phyloP scores from a whole-genome alignment of 2,113 vertebrate species.

The Hemiprocne comata region DNA sequence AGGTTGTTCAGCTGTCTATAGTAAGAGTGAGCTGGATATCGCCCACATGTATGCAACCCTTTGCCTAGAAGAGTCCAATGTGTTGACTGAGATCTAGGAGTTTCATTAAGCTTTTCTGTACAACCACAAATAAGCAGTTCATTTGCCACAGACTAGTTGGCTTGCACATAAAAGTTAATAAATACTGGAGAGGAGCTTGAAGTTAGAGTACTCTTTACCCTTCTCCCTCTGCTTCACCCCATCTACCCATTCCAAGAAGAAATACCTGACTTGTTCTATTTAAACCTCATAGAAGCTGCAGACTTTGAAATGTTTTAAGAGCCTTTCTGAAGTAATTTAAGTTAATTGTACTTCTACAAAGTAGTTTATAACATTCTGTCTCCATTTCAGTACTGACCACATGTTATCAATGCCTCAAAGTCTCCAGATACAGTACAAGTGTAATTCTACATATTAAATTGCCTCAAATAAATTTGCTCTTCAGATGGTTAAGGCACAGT shows the following conservation, averaged over 20 bases:
- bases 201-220: neutral
- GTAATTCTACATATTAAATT: neutral
- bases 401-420: neutral
- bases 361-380: neutral
- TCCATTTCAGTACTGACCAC: neutral
- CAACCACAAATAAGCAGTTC: neutral
- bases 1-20: neutral
- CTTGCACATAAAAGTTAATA: neutral
- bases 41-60: neutral
- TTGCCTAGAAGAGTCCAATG: neutral
- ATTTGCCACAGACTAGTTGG: neutral
- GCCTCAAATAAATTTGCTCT: neutral
- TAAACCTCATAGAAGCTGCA: neutral
- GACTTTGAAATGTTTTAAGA: neutral
- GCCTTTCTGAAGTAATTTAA: slow-evolving; percentile 3
- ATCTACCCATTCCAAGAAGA: neutral
- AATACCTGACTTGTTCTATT: neutral
- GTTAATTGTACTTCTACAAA: slow-evolving; percentile 11
- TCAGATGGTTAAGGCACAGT: neutral
- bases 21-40: neutral
- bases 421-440: neutral
- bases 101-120: neutral
- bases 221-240: neutral
- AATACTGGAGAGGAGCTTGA: neutral
- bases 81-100: neutral